phyloP scores from a whole-genome alignment of 2,113 vertebrate species.

The Elephas maximus region DNA sequence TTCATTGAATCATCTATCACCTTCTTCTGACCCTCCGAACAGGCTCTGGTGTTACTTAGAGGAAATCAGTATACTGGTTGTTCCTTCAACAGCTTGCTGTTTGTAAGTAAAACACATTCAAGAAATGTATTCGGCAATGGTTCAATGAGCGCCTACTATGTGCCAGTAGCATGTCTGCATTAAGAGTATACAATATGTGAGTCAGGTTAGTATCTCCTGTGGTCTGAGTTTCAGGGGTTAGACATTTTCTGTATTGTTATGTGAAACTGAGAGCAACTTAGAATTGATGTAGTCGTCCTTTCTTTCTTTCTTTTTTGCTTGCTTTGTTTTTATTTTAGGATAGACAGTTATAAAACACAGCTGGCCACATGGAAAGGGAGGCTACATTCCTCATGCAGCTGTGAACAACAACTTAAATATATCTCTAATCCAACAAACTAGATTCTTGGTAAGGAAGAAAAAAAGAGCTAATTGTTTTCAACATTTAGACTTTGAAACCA shows the following conservation, averaged over 20 bases:
- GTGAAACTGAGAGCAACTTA: slow-evolving; percentile 38
- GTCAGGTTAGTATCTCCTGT: not conserved
- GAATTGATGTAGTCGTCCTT: not conserved
- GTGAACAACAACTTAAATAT: slow-evolving; percentile 69
- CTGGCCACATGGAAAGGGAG: slow-evolving; percentile 57
- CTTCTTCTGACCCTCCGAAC: not conserved
- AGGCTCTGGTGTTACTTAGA: slow-evolving; percentile 31
- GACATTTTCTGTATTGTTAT: slow-evolving; percentile 41
- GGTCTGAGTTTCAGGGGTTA: not conserved
- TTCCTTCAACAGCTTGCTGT: not conserved
- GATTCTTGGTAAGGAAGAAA: slow-evolving; percentile 34
- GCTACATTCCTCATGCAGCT: slow-evolving; percentile 49
- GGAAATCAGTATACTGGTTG: not conserved
- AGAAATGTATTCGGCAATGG: not conserved
- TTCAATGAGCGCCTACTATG: not conserved
- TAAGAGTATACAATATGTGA: not conserved
- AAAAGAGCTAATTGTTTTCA: slow-evolving; percentile 40
- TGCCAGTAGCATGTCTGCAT: not conserved
- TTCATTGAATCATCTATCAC: slow-evolving; percentile 24
- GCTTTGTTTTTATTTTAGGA: slow-evolving; percentile 69
- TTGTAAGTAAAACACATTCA: slow-evolving; percentile 29
- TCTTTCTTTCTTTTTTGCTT: not conserved
- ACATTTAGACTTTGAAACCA: not conserved
- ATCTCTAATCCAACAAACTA: slow-evolving; percentile 32
- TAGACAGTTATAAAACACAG: slow-evolving; percentile 75